Evolutionary conservation across 2,113 vertebrate genomes (phyloP), one percentile per base, ranked within the genome.

Genomic region (Ammodytes marinus): DNA sequence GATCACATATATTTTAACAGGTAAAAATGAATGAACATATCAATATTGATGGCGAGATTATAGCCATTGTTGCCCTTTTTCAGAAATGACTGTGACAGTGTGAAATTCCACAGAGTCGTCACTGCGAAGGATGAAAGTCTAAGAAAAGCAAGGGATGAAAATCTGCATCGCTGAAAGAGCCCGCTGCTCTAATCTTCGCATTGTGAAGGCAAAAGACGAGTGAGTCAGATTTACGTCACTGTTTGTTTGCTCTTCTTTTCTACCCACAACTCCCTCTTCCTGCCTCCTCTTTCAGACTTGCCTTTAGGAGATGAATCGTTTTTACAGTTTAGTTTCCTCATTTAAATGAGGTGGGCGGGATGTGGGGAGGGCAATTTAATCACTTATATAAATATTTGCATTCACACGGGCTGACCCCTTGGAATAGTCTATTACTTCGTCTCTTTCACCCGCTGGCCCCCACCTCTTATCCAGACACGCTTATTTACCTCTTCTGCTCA

Each of bases 331-430:
- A 90, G 91, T 84, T 27, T 91, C 85, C 86, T 91, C 91, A 91
- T 94, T 95, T 94, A 90, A 95, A 94, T 95, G 91, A 84, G 80
- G 94, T 94, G 93, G 94, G 94, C 77, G 89, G 93, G 87, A 93
- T 88, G 89, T 74, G 81, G 88, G 89, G 83, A 90, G 91, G 90
- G 90, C 88, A 88, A 92, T 95, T 95, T 90, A 95, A 95, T 94
- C 90, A 88, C 92, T 95, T 94, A 91, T 90, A 93, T 95, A 95
- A 95, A 95, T 96, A 95, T 95, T 95, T 95, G 91, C 92, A 88
- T 93, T 94, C 87, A 86, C 93, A 89, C 47, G 77, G 80, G 84
- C 88, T 94, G 95, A 96, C 93, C 94, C 27, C 93, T 88, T 80
- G 79, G 82, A 94, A 93, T 89, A 86, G 90, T 84, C 88, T 89